phyloP scores from a whole-genome alignment of 2,113 vertebrate species.

The cat (Felis catus) region F.catus_Fca126_mat1.0 CM031422.1:12643001-12643500 shows the following conservation, averaged over 20 bases:
- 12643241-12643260: neutral
- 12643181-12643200: neutral
- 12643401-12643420: neutral
- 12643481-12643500: neutral
- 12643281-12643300: neutral
- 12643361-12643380: neutral
- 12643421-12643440: neutral
- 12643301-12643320: neutral
- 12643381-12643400: neutral
- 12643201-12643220: neutral
- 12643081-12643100: conserved; percentile 99
- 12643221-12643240: neutral
- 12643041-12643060: conserved; percentile 45
- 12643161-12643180: neutral
- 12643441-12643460: neutral
- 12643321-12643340: neutral
- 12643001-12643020: neutral
- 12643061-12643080: conserved; percentile 95
- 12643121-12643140: conserved; percentile 95
- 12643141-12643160: neutral
- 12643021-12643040: neutral
- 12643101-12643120: conserved; percentile 95
- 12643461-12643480: neutral
- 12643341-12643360: neutral
- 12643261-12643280: neutral